Percentiles rank a stretch among this genome's conserved stretches.
These are phyloP conservation scores for Tenebrosternarchus preto DNA, from an alignment of 2,113 vertebrate species.

Conservation along the genomic window DNA sequence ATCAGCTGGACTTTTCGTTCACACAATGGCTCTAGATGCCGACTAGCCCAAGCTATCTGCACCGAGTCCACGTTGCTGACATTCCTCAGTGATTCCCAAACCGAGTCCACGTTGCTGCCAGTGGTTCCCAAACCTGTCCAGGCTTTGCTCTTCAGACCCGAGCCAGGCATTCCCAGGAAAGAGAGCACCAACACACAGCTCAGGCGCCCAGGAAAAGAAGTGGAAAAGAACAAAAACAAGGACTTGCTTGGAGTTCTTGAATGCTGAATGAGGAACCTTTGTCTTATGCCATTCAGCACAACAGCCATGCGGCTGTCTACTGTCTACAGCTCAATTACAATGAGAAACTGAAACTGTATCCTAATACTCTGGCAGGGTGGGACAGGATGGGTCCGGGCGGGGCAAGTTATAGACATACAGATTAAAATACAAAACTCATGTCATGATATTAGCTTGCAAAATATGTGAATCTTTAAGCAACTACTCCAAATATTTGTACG, in stretches of 20 bases:
- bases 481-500: no score
- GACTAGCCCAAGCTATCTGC: conserved; percentile 21
- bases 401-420: neutral
- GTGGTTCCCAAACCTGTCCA: neutral
- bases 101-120: neutral
- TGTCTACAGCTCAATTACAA: neutral
- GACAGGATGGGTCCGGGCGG: neutral
- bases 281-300: neutral
- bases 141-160: neutral
- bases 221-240: neutral
- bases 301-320: no score
- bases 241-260: neutral
- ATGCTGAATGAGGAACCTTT: neutral
- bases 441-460: no score
- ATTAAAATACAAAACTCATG: no score
- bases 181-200: neutral
- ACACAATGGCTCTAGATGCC: conserved; percentile 74
- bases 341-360: neutral
- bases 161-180: neutral
- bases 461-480: no score
- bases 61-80: neutral
- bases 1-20: conserved; percentile 89
- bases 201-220: neutral
- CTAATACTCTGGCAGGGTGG: neutral
- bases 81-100: neutral